phyloP scores from a whole-genome alignment of 2,797 vertebrate species.

The Chrysocyon brachyurus region DNA sequence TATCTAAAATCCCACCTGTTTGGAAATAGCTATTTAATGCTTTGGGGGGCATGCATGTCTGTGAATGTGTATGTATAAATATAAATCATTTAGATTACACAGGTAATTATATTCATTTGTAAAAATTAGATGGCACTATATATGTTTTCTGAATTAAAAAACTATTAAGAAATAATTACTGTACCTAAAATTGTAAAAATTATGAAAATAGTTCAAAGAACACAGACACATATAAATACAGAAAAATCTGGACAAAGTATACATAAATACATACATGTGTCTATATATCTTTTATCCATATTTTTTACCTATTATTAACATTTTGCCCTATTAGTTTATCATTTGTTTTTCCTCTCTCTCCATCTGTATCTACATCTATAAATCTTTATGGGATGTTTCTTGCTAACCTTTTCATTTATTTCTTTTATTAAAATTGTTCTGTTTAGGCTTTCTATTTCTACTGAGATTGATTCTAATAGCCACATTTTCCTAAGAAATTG shows the following conservation, averaged over 20 bases:
- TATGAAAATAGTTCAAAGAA: neutral
- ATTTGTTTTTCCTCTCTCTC: neutral
- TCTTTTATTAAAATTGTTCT: slow-evolving; percentile 12
- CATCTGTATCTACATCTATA: neutral
- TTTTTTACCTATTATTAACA: neutral
- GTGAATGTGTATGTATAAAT: neutral
- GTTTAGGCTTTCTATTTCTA: slow-evolving; percentile 29
- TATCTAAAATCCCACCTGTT: neutral
- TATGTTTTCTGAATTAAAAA: neutral
- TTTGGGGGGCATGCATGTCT: neutral
- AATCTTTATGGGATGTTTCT: neutral
- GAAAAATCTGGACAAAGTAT: neutral
- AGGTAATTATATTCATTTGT: neutral
- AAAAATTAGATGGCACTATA: neutral
- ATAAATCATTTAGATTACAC: neutral
- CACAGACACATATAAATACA: neutral
- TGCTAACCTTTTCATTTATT: neutral
- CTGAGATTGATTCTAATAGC: neutral
- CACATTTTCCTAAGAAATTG: neutral
- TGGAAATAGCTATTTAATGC: slow-evolving; percentile 26
- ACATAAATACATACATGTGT: neutral
- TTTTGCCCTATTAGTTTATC: neutral
- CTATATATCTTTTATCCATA: neutral
- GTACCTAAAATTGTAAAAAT: neutral
- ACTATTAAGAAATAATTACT: slow-evolving; percentile 7